Base-by-base conservation (phyloP, 2,113 vertebrate species). In the Dipodomys stephensi region DNA sequence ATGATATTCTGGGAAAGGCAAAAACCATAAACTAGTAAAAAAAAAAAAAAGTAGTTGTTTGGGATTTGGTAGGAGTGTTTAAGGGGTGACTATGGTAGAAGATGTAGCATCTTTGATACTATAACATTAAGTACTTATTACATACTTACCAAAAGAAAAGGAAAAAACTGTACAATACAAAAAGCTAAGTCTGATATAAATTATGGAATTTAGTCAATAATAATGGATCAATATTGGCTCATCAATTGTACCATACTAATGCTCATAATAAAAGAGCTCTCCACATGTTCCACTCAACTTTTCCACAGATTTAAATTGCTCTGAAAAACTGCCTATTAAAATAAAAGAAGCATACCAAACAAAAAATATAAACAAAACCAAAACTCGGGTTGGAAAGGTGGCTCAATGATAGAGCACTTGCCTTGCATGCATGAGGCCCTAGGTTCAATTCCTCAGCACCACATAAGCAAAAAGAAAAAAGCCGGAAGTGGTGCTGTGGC, bases 281-380 rank as follows among this genome's bases (percentile, higher is more conserved):
- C n/a, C 46, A 22, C 32, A 76, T 39, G 46, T 72, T 62, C 57
- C 8, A 44, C n/a, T 62, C 57, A 68, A 35, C 77, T 90, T 69
- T 92, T 93, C 81, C 65, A 28, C 65, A 91, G 86, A 57, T 7
- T 39, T 67, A 68, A 91, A 80, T 8, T 72, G n/a, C 49, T 72
- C 69, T 71, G 44, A 94, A 96, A 96, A 84, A 57, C 71, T 83
- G 57, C 23, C n/a, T 82, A 82, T 39, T 73, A 88, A 86, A 86
- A 82, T 68, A 60, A 78, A 79, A 87, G 3, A n/a, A 57, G 73
- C 85, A 4, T 28, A 82, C 68, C n/a, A 83, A 83, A 35, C 32
- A 73, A 74, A 94, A 72, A 84, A 73, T 49, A 49, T 12, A 39
- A 25, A 23, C 11, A 46, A 72, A 72, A 53, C 30, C 27, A 46